phyloP scores from a whole-genome alignment of 2,797 vertebrate species.

The Poliocrania exsul region DNA sequence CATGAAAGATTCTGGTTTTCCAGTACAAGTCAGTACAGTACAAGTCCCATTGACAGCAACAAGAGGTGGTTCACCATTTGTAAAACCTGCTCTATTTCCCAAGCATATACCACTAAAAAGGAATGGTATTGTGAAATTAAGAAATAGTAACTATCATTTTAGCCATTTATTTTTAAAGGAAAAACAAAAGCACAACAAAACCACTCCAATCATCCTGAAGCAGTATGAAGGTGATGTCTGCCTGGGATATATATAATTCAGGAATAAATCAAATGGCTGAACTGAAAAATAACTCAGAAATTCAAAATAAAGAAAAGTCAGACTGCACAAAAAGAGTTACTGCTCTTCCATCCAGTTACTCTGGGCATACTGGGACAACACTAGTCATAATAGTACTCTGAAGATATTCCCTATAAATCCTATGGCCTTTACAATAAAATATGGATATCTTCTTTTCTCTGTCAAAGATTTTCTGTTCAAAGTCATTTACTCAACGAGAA shows the following conservation, averaged over 20 bases:
- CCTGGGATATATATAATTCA: neutral
- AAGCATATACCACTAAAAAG: neutral
- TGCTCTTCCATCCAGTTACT: neutral
- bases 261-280: neutral
- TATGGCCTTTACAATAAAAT: conserved; percentile 19
- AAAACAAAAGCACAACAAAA: neutral
- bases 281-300: neutral
- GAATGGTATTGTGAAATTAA: neutral
- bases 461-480: conserved; percentile 20
- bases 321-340: neutral
- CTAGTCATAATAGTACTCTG: neutral
- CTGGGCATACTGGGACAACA: neutral
- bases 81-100: neutral
- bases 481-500: neutral
- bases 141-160: neutral
- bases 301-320: neutral
- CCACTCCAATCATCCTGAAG: neutral
- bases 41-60: neutral
- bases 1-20: neutral
- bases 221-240: neutral
- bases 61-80: neutral
- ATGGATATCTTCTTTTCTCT: neutral
- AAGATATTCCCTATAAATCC: neutral
- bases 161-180: neutral
- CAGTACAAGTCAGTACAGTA: neutral